phyloP scores from a whole-genome alignment of 2,888 invertebrate species.

The Apodemia zela region DNA sequence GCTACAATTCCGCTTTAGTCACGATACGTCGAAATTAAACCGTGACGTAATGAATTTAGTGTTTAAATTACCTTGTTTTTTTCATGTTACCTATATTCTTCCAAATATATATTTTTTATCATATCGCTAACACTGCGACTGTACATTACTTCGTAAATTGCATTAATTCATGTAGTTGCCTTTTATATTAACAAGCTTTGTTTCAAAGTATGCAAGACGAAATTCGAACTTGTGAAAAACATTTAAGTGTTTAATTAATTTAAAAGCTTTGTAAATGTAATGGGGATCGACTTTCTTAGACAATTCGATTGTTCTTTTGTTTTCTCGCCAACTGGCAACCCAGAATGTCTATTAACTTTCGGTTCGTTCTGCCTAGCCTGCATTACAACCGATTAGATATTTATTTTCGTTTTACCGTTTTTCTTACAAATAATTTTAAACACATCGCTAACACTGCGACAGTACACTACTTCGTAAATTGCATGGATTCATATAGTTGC shows the following conservation, averaged over 20 bases:
- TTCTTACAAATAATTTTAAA: no score
- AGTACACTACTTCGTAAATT: constrained; percentile 10
- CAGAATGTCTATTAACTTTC: no score
- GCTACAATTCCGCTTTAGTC: no score
- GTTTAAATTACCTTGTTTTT: no score
- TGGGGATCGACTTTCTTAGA: constrained; percentile 35
- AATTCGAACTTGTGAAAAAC: constrained; percentile 46
- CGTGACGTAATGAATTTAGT: no score
- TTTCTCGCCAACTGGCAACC: no score
- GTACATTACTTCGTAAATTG: constrained; percentile 13
- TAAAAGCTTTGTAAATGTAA: constrained; percentile 48
- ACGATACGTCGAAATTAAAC: no score
- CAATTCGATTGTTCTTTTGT: constrained; percentile 38
- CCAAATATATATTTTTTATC: not conserved
- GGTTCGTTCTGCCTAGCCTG: no score
- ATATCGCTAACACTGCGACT: not conserved
- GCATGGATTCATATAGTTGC: constrained; percentile 29
- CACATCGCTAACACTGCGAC: not conserved
- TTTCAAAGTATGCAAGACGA: constrained; percentile 32
- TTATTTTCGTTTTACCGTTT: no score
- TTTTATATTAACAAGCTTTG: constrained; percentile 39
- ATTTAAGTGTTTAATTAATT: constrained; percentile 67
- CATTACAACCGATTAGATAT: no score
- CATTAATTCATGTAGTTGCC: constrained; percentile 29
- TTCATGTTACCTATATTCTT: no score